Conservation (phyloP, 2,888 invertebrate species). For the Hydrotaea cyrtoneurina region DNA sequence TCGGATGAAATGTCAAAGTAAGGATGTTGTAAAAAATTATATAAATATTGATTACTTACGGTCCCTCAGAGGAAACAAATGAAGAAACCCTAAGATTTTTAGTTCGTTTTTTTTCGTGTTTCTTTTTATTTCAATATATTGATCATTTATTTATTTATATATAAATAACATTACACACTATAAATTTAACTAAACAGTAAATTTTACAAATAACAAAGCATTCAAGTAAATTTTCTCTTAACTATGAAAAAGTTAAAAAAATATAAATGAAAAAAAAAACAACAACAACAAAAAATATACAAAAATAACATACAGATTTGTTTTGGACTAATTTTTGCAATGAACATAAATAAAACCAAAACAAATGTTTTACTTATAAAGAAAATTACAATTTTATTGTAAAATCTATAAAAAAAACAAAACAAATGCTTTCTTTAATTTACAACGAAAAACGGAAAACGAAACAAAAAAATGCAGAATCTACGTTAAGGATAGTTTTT, state of each 20-base stretch:
- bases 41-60: too few species aligned
- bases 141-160: constrained; percentile 49
- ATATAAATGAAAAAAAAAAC: neutral
- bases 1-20: too few species aligned
- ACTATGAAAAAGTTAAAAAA: constrained; percentile 2
- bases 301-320: neutral
- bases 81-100: too few species aligned
- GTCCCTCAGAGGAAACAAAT: too few species aligned
- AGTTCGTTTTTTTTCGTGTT: neutral
- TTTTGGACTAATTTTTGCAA: neutral
- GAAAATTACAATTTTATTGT: constrained; percentile 31
- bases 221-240: constrained; percentile 6
- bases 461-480: neutral
- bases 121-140: constrained; percentile 47
- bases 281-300: constrained; percentile 6
- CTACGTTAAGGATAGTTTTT: neutral
- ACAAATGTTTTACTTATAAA: neutral
- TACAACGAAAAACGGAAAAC: too few species aligned
- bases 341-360: neutral
- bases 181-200: constrained; percentile 55
- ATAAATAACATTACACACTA: constrained; percentile 65
- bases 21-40: too few species aligned
- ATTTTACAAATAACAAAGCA: constrained; percentile 34
- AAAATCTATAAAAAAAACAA: constrained; percentile 24
- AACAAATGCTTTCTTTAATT: constrained; percentile 15